phyloP scores from a whole-genome alignment of 30 jellyfish, hydroid and myxozoan species.

The Hydra vulgaris region DNA sequence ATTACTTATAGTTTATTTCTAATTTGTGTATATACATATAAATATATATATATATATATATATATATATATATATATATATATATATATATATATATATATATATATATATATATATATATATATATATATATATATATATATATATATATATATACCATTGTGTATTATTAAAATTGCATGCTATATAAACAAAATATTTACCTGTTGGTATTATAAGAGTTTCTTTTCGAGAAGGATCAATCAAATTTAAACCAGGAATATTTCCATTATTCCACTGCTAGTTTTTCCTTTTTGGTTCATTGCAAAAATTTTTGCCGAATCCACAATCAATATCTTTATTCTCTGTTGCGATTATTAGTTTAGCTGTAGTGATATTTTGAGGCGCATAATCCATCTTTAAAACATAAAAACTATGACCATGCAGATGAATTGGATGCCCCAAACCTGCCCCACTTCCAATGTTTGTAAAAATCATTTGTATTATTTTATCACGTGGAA shows the following conservation, averaged over 20 bases:
- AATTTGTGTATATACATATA: too few relatives aligned
- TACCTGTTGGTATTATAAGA: conserved; percentile 64
- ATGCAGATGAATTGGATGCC: too few relatives aligned
- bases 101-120: too few relatives aligned
- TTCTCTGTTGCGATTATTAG: conserved; percentile 17
- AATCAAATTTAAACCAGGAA: conserved; percentile 68
- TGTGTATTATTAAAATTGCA: too few relatives aligned
- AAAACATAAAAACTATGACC: conserved; percentile 77
- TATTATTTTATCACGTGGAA: conserved; percentile 62
- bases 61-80: too few relatives aligned
- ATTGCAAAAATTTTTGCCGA: conserved; percentile 70
- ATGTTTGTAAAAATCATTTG: conserved; percentile 75
- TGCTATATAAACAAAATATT: too few relatives aligned
- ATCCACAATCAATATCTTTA: conserved; percentile 66
- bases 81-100: too few relatives aligned
- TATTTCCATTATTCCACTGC: conserved; percentile 45
- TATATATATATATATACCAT: too few relatives aligned
- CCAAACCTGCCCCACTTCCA: conserved; percentile 89
- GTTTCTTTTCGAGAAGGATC: conserved; percentile 88
- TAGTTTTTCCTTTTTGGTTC: conserved; percentile 50
- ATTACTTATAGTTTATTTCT: too few relatives aligned
- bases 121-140: too few relatives aligned
- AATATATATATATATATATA: too few relatives aligned
- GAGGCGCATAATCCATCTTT: conserved; percentile 69
- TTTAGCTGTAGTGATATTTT: conserved; percentile 63